A percentile compares a stretch with the other conserved stretches of the same genome.
Evolutionary conservation across 2,888 invertebrate genomes (phyloP).

Genomic region (Ectobius pallidus): DNA sequence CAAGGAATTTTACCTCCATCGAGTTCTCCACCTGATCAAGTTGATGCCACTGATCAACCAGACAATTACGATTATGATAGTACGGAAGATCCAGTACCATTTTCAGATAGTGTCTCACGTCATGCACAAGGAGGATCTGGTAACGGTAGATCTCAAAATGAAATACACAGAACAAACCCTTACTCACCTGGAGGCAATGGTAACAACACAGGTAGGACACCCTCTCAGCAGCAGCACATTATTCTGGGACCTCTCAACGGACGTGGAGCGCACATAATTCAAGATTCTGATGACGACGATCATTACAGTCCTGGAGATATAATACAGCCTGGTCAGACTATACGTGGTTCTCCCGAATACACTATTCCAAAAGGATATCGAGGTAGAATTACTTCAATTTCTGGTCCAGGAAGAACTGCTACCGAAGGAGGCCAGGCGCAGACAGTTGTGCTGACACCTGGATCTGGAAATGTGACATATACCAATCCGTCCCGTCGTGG

Average conservation of each 20-base stretch:
- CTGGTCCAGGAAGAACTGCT: conserved; percentile 66
- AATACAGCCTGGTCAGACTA: conserved; percentile 67
- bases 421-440: conserved; percentile 66
- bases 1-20: neutral
- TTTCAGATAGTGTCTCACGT: neutral
- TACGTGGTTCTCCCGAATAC: conserved; percentile 71
- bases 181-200: too few species aligned
- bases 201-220: conserved; percentile 11
- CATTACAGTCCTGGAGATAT: conserved; percentile 55
- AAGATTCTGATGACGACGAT: conserved; percentile 58
- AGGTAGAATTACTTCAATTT: conserved; percentile 67
- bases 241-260: conserved; percentile 64
- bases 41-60: conserved; percentile 55
- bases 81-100: neutral
- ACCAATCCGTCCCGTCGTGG: conserved; percentile 38
- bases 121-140: too few species aligned
- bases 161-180: neutral
- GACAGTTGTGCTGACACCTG: conserved; percentile 63
- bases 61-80: conserved; percentile 62
- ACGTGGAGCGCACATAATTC: conserved; percentile 66
- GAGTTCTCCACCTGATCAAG: conserved; percentile 40
- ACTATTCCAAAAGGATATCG: conserved; percentile 72
- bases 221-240: conserved; percentile 65
- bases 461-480: conserved; percentile 55
- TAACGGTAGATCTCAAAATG: neutral